These are phyloP conservation scores for Ursus arctos DNA, from an alignment of 2,113 vertebrate species.

Conservation along the genomic window DNA sequence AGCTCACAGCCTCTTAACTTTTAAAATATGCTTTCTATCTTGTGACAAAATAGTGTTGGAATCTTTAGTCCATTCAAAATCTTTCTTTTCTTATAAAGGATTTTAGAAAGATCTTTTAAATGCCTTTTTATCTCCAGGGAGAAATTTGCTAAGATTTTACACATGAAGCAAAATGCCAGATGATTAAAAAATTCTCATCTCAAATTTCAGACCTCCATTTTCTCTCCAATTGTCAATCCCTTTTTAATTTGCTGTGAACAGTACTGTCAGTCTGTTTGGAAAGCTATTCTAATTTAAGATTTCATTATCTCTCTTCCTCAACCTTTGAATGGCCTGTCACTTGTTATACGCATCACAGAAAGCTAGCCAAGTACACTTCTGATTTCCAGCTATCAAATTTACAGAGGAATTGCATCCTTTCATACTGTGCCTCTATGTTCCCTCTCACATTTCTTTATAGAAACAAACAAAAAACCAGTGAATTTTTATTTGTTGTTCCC, in stretches of 20 bases:
- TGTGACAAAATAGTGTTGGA: constrained; percentile 48
- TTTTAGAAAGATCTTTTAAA: constrained; percentile 60
- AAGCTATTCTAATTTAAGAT: constrained; percentile 85
- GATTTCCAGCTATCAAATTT: constrained; percentile 78
- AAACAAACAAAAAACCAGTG: constrained; percentile 12
- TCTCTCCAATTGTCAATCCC: constrained; percentile 63
- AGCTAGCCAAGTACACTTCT: constrained; percentile 67
- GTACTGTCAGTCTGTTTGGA: constrained; percentile 75
- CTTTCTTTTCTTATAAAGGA: neutral
- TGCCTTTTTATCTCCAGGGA: neutral
- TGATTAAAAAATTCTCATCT: constrained; percentile 69
- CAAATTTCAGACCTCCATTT: constrained; percentile 56
- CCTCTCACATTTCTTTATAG: constrained; percentile 23
- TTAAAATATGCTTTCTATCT: neutral
- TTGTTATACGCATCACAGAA: constrained; percentile 77
- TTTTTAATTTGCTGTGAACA: constrained; percentile 77
- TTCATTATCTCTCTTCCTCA: constrained; percentile 84
- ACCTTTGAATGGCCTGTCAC: constrained; percentile 81
- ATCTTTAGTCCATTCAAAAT: constrained; percentile 35
- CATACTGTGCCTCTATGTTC: neutral
- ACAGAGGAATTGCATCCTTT: constrained; percentile 46
- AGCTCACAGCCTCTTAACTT: neutral
- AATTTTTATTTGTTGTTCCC: neutral
- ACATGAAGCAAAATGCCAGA: constrained; percentile 47
- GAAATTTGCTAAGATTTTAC: neutral